Evolutionary conservation across 2,113 vertebrate species (phyloP).

Genomic region (Recurvirostra avosetta): DNA sequence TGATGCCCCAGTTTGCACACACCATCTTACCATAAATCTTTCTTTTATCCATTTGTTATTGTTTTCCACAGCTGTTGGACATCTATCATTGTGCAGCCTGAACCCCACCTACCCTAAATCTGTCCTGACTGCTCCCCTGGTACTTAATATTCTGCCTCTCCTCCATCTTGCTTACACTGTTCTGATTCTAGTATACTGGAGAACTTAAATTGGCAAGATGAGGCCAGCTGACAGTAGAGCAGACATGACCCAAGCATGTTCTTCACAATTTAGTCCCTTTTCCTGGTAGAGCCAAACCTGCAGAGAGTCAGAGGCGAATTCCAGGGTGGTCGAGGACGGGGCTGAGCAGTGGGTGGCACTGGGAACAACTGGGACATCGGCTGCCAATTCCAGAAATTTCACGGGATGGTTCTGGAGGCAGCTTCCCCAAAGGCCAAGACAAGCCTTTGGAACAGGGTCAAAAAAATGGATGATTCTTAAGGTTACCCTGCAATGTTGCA

Average conservation of each 20-base stretch:
- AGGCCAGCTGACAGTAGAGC: not conserved
- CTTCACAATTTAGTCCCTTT: not conserved
- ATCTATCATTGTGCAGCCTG: not conserved
- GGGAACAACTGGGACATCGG: not conserved
- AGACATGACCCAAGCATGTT: not conserved
- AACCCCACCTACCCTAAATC: not conserved
- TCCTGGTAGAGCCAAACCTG: not conserved
- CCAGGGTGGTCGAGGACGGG: not conserved
- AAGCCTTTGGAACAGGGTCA: not conserved
- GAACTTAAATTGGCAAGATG: not conserved
- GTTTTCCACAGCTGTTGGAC: slow-evolving; percentile 1
- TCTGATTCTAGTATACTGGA: not conserved
- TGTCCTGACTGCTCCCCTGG: not conserved
- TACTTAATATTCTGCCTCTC: not conserved
- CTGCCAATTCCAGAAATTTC: not conserved
- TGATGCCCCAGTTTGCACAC: not conserved
- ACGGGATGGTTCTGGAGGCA: not conserved
- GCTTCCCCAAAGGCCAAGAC: not conserved
- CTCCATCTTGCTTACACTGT: not conserved
- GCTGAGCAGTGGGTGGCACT: not conserved
- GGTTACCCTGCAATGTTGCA: not conserved
- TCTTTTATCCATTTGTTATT: slow-evolving; percentile 11
- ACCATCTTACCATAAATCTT: not conserved
- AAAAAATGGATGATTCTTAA: not conserved
- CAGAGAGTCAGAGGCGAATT: not conserved